Percentiles rank a stretch among this genome's conserved stretches.
Evolutionary conservation across 2,113 vertebrate genomes (phyloP).

Genomic region (Alexandromys fortis): DNA sequence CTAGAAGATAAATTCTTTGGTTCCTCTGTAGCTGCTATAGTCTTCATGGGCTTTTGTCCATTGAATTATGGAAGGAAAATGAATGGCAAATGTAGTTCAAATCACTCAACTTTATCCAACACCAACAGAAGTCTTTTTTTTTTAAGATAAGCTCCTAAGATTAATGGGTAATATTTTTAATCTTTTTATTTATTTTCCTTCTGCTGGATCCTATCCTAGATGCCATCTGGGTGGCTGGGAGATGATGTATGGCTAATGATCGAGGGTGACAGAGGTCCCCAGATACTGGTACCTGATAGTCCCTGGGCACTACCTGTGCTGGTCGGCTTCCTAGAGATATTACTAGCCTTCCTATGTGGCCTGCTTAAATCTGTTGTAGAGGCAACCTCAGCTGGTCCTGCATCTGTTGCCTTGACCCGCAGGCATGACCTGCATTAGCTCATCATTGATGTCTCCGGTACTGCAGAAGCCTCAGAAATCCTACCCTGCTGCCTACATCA

Average conservation of each 20-base stretch:
- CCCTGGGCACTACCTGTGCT: no score
- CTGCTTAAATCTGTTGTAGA: background rate
- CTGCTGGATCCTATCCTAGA: background rate
- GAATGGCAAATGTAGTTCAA: background rate
- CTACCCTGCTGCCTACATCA: background rate
- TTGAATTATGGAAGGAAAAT: background rate
- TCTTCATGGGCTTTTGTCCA: background rate
- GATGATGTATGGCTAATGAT: background rate
- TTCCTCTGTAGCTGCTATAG: background rate
- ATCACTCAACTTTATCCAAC: background rate
- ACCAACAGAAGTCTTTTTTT: background rate
- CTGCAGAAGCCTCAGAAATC: background rate
- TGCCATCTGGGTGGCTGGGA: background rate
- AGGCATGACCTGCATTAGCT: background rate
- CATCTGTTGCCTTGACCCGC: background rate
- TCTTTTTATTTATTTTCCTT: background rate
- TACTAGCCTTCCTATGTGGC: background rate
- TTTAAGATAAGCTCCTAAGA: background rate
- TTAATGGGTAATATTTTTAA: background rate
- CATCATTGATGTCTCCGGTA: background rate
- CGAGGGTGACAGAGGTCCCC: background rate
- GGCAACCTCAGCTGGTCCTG: background rate
- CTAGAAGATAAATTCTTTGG: background rate
- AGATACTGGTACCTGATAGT: background rate
- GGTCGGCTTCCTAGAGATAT: background rate